Base-by-base conservation (phyloP, 2,113 vertebrate species). In the Paracanthobrama guichenoti region DNA sequence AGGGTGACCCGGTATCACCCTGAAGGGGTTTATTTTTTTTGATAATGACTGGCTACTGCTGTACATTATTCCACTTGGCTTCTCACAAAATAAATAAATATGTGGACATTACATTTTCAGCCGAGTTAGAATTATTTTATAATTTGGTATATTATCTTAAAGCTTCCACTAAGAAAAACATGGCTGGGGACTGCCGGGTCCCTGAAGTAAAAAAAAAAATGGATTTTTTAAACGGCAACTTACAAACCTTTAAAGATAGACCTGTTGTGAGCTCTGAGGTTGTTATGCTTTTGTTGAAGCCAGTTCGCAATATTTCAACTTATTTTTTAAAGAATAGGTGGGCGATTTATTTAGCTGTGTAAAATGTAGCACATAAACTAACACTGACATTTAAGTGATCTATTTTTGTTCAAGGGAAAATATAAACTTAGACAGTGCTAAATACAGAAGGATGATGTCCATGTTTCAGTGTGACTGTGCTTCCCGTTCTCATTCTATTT, bases 1-100 rank as follows among this genome's bases (percentile, higher is more conserved):
- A 75, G 3, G 24, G 73, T 53, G 46, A 75, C 46, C 73, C 31
- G 46, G 24, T 31, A 31, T 48, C 46, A 75, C 72, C 72, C 16
- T 53, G 46, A 50, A 26, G 1, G n/a, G 24, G 46, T 50, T 74
- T 18, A 74, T 50, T 75, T 31, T 75, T 31, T 26, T 3, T 24
- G 50, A 31, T 75, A 31, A 75, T 31, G 72, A 75, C 46, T 53
- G 16, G 28, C 46, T 75, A 46, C 24, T 53, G 72, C n/a, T 53
- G 46, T 53, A 20, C 46, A 50, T 74, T 28, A 28, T 50, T 3
- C 14, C 13, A 26, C 46, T 72, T 72, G 6, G 2, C 44, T 74
- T 48, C 24, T 48, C 72, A 18, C 4, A 46, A 74, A 50, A 26
- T 74, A 50, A 74, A 74, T 11, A 74, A 48, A 50, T 5, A 44